phyloP scores from a whole-genome alignment of 2,113 vertebrate species.

The Nycticryphes semicollaris region DNA sequence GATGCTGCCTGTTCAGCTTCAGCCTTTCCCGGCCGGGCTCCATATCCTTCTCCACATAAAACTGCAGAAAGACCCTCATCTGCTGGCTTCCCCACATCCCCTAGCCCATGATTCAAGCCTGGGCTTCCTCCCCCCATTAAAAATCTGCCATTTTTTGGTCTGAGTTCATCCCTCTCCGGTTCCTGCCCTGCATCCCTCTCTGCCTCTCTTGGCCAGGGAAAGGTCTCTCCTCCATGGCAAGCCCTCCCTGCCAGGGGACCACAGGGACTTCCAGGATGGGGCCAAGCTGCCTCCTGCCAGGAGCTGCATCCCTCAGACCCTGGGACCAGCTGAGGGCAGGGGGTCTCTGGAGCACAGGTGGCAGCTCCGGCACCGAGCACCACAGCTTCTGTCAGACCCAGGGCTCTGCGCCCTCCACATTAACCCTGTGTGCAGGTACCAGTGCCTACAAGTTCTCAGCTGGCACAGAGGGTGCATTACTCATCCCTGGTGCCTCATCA shows the following conservation, averaged over 20 bases:
- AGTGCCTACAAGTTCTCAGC: neutral
- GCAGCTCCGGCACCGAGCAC: neutral
- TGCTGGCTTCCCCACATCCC: accelerated
- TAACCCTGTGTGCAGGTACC: neutral
- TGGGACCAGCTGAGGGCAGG: neutral
- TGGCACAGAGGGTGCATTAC: constrained; percentile 39
- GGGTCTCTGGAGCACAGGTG: neutral
- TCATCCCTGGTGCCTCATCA: constrained; percentile 39
- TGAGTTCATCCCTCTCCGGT: accelerated
- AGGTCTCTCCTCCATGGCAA: neutral
- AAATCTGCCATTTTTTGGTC: neutral
- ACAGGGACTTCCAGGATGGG: neutral
- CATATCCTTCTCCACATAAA: neutral
- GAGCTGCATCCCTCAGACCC: accelerated
- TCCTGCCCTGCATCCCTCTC: neutral
- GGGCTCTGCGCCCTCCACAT: neutral
- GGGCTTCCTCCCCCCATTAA: neutral
- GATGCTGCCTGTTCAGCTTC: accelerated
- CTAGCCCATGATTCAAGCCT: accelerated
- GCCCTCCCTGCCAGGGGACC: neutral
- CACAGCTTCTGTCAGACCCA: constrained; percentile 11
- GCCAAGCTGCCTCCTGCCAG: neutral
- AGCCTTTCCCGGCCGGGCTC: neutral
- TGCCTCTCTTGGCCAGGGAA: neutral
- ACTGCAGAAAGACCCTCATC: neutral